Conservation (phyloP, 1,140 invertebrate genomes). For the Drosophila hydei region DNA sequence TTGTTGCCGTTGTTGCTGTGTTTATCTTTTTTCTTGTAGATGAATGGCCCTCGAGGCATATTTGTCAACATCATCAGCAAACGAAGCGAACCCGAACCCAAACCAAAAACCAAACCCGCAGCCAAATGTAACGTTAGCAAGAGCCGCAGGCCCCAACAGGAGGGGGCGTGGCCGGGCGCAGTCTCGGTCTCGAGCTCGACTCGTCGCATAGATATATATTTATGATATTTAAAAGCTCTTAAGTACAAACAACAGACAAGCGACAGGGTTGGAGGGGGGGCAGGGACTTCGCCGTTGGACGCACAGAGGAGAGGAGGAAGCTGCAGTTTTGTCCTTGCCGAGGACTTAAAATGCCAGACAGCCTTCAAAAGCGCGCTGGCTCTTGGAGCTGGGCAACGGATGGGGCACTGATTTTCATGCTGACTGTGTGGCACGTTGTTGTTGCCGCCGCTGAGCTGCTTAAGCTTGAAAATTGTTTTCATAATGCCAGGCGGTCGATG, state of each 20-base stretch:
- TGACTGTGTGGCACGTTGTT: conserved; percentile 35
- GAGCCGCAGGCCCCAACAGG: neutral
- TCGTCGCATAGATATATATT: conserved; percentile 74
- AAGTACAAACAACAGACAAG: conserved; percentile 82
- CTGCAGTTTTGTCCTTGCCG: conserved; percentile 67
- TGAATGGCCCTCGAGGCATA: conserved; percentile 69
- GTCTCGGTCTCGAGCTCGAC: conserved; percentile 17
- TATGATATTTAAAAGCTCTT: conserved; percentile 83
- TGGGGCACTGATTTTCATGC: conserved; percentile 39
- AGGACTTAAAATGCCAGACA: conserved; percentile 75
- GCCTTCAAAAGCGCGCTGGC: conserved; percentile 40
- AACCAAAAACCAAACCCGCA: conserved; percentile 27
- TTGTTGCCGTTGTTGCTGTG: conserved; percentile 7
- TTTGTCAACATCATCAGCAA: conserved; percentile 77
- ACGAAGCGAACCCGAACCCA: conserved; percentile 8
- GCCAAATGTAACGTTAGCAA: conserved; percentile 30
- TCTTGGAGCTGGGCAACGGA: conserved; percentile 28
- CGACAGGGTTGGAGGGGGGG: conserved; percentile 21
- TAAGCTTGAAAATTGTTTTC: conserved; percentile 83
- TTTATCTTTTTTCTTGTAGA: conserved; percentile 53
- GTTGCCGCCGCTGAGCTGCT: conserved; percentile 62
- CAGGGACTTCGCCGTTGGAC: neutral
- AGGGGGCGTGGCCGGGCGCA: neutral
- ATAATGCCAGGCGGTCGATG: conserved; percentile 57
- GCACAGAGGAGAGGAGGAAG: conserved; percentile 30